Base-by-base conservation (phyloP, 2,113 vertebrate genomes). In the Megaceryle maxima region DNA sequence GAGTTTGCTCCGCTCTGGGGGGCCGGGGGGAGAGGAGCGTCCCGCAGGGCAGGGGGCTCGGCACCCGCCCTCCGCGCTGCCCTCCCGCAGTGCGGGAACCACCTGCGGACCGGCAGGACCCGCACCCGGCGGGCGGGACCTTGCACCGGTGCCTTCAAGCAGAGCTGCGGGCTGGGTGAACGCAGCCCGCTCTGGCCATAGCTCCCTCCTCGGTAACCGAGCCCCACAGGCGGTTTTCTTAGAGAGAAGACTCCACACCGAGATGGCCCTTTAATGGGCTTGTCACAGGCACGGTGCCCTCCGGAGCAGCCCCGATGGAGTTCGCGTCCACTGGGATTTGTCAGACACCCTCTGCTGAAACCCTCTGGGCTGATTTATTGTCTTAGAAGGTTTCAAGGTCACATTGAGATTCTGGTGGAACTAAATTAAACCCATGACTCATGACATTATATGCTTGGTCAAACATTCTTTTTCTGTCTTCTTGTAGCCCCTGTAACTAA, bases 401-500 rank as follows among this genome's bases (percentile, higher is more conserved):
- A 90, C 87, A 53, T 68, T 78, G 91, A 93, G 85, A 83, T 94
- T 92, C 90, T 80, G 68, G 62, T 78, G 94, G 90, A 93, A 92
- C 85, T 81, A 93, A 91, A 92, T 94, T 90, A 91, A 97, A 94
- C 77, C 95, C 93, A 72, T 96, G 96, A 91, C 94, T 95, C 93
- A 73, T 83, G 88, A 84, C 69, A 86, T 97, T 95, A 91, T 90
- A 88, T 86, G 93, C 92, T 96, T 95, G 96, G 93, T 91, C 94
- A 94, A 88, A 91, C 92, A 94, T 95, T 87, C 76, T 86, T 89
- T 83, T 92, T 87, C 90, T 90, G 83, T 93, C 89, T 68, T 88
- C 44, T 80, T 66, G 93, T 96, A 93, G 90, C 83, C 97, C 88
- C 84, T 95, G 93, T 94, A 94, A 95, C 93, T 97, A 97, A 95